Evolutionary conservation across 2,888 invertebrate genomes (phyloP).

Genomic region (Drosophila pseudotalamancana): DNA sequence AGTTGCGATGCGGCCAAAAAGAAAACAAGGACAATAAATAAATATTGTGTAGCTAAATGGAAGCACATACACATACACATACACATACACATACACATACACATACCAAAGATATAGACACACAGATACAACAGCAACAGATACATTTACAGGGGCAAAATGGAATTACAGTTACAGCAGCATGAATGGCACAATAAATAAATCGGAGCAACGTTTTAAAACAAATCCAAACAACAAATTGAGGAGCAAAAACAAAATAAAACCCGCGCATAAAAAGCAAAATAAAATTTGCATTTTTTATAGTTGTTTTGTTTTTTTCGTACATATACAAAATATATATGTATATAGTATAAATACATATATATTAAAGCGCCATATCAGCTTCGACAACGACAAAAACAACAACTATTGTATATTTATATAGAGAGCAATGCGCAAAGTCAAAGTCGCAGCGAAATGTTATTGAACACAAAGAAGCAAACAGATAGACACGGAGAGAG

Average conservation of each 20-base stretch:
- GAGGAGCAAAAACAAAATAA: slow-evolving; percentile 20
- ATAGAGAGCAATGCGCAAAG: slow-evolving; percentile 39
- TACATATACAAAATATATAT: too few relatives aligned
- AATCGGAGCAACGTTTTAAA: slow-evolving; percentile 66
- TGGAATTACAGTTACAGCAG: slow-evolving; percentile 25
- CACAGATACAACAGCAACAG: slow-evolving; percentile 22
- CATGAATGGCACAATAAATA: slow-evolving; percentile 72
- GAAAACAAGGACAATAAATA: slow-evolving; percentile 52
- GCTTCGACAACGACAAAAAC: slow-evolving; percentile 31
- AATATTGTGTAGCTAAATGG: slow-evolving; percentile 33
- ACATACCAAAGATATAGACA: slow-evolving; percentile 1
- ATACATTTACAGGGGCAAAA: slow-evolving; percentile 11
- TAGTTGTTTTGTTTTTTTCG: slow-evolving; percentile 19
- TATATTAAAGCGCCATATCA: slow-evolving; percentile 54
- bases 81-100: too few relatives aligned
- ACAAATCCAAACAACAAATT: slow-evolving; percentile 53
- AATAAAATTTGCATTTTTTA: slow-evolving; percentile 76
- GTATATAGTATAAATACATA: background rate
- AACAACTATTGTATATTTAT: slow-evolving; percentile 26
- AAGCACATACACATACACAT: slow-evolving; percentile 14
- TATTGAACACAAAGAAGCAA: slow-evolving; percentile 56
- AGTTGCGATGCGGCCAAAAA: slow-evolving; percentile 46
- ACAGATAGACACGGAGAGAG: slow-evolving; percentile 35
- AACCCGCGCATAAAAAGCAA: slow-evolving; percentile 49
- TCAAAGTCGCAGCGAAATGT: slow-evolving; percentile 64